Conservation (phyloP, 2,797 vertebrate species). For the Hydrophis major region DNA sequence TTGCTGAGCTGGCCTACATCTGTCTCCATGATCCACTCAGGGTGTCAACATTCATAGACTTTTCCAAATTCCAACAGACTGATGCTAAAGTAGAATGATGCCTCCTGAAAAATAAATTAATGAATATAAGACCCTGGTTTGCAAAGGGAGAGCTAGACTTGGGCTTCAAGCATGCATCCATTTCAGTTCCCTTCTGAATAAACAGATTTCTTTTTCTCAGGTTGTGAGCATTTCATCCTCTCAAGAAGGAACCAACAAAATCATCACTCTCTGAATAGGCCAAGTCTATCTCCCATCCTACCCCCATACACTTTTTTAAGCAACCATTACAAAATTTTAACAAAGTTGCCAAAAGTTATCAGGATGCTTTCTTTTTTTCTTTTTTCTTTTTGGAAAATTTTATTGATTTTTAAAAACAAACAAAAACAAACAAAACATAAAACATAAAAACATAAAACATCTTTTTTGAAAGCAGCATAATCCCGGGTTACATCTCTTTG, state of each 20-base stretch:
- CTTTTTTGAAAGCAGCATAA: too few relatives aligned
- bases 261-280: not conserved
- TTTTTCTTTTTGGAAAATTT: too few relatives aligned
- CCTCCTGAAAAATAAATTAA: not conserved
- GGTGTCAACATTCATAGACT: not conserved
- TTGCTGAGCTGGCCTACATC: not conserved
- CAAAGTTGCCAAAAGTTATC: not conserved
- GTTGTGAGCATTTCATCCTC: not conserved
- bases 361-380: not conserved
- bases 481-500: too few relatives aligned
- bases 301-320: not conserved
- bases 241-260: not conserved
- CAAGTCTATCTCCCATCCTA: not conserved
- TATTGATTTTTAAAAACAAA: too few relatives aligned
- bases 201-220: not conserved
- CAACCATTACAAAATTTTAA: not conserved
- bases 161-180: not conserved
- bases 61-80: too few relatives aligned
- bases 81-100: not conserved
- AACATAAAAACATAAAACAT: too few relatives aligned
- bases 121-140: not conserved
- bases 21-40: not conserved
- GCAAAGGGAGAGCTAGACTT: not conserved
- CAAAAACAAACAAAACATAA: too few relatives aligned
- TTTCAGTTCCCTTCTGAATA: not conserved